Evolutionary conservation across 2,888 invertebrate genomes (phyloP).

Genomic region (Lithophane socia): DNA sequence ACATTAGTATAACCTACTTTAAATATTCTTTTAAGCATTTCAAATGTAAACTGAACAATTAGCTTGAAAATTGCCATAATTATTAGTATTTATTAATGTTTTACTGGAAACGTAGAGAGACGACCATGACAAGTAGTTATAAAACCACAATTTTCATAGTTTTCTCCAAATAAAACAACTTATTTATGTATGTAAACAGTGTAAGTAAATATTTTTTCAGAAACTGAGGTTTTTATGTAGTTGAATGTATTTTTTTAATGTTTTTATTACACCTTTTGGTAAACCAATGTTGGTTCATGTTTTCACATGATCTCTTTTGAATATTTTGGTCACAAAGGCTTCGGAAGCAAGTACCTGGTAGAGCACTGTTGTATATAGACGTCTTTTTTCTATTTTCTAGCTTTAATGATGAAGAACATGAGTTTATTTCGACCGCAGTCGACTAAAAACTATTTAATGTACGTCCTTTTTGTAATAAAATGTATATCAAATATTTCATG

Average conservation of each 20-base stretch:
- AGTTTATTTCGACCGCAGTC: constrained; percentile 89
- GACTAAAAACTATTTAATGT: constrained; percentile 85
- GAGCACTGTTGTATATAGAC: constrained; percentile 84
- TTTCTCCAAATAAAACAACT: not conserved
- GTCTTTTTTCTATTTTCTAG: constrained; percentile 73
- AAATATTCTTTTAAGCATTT: constrained; percentile 12
- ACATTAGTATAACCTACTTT: constrained; percentile 40
- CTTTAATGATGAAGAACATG: constrained; percentile 77
- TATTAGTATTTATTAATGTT: constrained; percentile 24
- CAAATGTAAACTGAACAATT: constrained; percentile 22
- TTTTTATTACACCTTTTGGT: constrained; percentile 1
- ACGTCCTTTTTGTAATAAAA: constrained; percentile 84
- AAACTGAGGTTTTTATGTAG: constrained; percentile 26
- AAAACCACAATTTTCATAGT: not conserved
- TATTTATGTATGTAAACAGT: constrained; percentile 42
- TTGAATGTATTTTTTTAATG: not conserved
- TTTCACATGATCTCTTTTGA: constrained; percentile 79
- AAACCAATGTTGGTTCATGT: constrained; percentile 53
- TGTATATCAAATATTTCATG: constrained; percentile 72
- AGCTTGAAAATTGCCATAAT: constrained; percentile 41
- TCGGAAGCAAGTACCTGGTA: constrained; percentile 78
- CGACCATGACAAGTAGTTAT: constrained; percentile 26
- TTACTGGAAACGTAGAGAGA: not conserved
- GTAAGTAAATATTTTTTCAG: constrained; percentile 30
- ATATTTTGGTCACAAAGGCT: constrained; percentile 66